phyloP scores from a whole-genome alignment of 2,113 vertebrate species.

The Poecilia latipinna region DNA sequence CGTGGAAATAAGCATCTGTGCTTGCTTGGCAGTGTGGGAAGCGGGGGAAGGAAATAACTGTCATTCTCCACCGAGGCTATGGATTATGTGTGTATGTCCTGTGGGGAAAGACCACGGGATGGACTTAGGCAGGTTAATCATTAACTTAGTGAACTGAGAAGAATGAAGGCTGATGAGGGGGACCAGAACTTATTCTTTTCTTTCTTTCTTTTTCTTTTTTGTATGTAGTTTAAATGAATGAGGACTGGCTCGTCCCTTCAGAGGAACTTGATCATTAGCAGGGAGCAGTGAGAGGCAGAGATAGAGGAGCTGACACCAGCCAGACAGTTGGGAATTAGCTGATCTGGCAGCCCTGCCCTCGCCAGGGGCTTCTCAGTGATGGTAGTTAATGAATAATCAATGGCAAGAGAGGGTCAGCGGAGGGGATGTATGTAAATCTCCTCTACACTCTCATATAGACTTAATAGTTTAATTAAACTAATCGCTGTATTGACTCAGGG shows the following conservation, averaged over 20 bases:
- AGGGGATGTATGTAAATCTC: slow-evolving; percentile 63
- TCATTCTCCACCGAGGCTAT: slow-evolving; percentile 61
- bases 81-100: slow-evolving; percentile 13
- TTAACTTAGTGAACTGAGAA: slow-evolving; percentile 61
- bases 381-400: slow-evolving; percentile 77
- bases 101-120: slow-evolving; percentile 29
- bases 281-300: slow-evolving; percentile 9
- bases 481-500: slow-evolving; percentile 66
- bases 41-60: slow-evolving; percentile 77
- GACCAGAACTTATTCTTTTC: no score
- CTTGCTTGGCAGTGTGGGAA: slow-evolving; percentile 69
- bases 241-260: slow-evolving; percentile 36
- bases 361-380: slow-evolving; percentile 36
- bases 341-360: slow-evolving; percentile 52
- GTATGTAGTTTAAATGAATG: slow-evolving; percentile 45
- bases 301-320: slow-evolving; percentile 50
- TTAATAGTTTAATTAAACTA: slow-evolving; percentile 78
- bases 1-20: slow-evolving; percentile 78
- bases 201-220: neutral
- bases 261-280: slow-evolving; percentile 54
- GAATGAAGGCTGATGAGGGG: slow-evolving; percentile 7
- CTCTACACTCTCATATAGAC: slow-evolving; percentile 51
- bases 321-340: slow-evolving; percentile 56
- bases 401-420: slow-evolving; percentile 50
- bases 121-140: slow-evolving; percentile 70